Evolutionary conservation across 2,888 invertebrate genomes (phyloP).

Genomic region (Pelosia muscerda): DNA sequence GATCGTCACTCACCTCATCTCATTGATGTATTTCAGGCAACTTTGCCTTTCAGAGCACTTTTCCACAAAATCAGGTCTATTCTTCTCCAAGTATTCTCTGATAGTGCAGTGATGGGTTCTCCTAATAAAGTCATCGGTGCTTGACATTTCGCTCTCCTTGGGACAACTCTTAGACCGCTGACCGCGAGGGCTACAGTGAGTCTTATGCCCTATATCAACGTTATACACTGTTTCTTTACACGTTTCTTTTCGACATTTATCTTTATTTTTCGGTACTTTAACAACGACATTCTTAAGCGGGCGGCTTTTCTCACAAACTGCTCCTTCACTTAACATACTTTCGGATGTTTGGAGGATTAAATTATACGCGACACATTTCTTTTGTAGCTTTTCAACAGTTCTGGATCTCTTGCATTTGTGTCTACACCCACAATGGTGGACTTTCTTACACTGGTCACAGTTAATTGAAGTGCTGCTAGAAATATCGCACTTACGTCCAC

Average conservation of each 20-base stretch:
- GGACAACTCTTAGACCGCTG: slow-evolving; percentile 69
- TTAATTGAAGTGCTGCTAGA: slow-evolving; percentile 75
- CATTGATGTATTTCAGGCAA: slow-evolving; percentile 72
- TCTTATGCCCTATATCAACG: slow-evolving; percentile 54
- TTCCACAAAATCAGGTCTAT: slow-evolving; percentile 90
- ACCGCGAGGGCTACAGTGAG: slow-evolving; percentile 51
- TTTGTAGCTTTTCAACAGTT: slow-evolving; percentile 65
- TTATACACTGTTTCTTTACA: slow-evolving; percentile 69
- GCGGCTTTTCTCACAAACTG: slow-evolving; percentile 52
- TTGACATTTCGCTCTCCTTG: slow-evolving; percentile 72
- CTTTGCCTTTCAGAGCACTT: slow-evolving; percentile 71
- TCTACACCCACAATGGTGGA: slow-evolving; percentile 70
- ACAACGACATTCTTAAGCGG: slow-evolving; percentile 75
- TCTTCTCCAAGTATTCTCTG: slow-evolving; percentile 90
- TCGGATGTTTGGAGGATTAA: slow-evolving; percentile 81
- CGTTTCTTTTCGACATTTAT: slow-evolving; percentile 39
- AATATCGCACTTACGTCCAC: slow-evolving; percentile 64
- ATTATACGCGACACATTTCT: slow-evolving; percentile 79
- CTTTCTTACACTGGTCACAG: slow-evolving; percentile 73
- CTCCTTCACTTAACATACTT: slow-evolving; percentile 73
- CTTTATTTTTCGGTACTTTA: slow-evolving; percentile 73
- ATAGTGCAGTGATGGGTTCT: slow-evolving; percentile 77
- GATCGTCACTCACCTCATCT: slow-evolving; percentile 67
- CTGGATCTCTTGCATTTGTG: slow-evolving; percentile 72
- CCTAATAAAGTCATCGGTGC: slow-evolving; percentile 67